Base-by-base conservation (phyloP, 37 sponge, comb jelly and placozoan genomes). In the Bolinopsis microptera region DNA sequence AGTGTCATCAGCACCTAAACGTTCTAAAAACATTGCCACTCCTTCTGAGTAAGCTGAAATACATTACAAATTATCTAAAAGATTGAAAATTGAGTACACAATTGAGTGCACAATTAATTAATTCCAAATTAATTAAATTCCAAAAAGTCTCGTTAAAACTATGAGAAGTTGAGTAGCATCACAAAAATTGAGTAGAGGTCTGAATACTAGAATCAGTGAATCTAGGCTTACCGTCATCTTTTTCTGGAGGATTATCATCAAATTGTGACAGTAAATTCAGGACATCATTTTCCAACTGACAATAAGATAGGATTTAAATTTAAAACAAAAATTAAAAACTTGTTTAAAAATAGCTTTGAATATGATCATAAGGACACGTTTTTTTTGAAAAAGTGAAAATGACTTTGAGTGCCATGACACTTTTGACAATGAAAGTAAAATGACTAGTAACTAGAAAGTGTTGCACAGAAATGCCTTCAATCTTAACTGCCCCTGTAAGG, bases 1-100 rank as follows among this genome's bases (percentile, higher is more conserved):
- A 67, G 18, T 67, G 18, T 30, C 75, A 72, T 72, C 75, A 23
- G 75, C 75, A 5, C 75, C 75, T 5, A 72, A 28, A n/a, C 75
- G 75, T 72, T 72, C 75, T n/a, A 72, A 28, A n/a, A 72, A 72
- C 75, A 72, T 72, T 8, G 75, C 75, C 26, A 72, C 75, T 30
- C 75, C 75, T 28, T 72, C 75, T 8, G 75, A 72, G 26, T 72
- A 72, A 72, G 26, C 75, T 72, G 75, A 72, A 72, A 72, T 23
- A 28, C 26, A 30, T 72, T 24, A 21, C 68, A 22, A 67, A 67
- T 22, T 67, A 67, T 22, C 68, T 21, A 67, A 21, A 67, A 67
- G 18, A 67, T 67, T 22, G 21, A 67, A 22, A 67, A 21, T 22
- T 22, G 13, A 22, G 21, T 67, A 67, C 13, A 67, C 18, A 13